Base-by-base conservation (phyloP, 2,888 invertebrate genomes). In the Cerceris rybyensis region DNA sequence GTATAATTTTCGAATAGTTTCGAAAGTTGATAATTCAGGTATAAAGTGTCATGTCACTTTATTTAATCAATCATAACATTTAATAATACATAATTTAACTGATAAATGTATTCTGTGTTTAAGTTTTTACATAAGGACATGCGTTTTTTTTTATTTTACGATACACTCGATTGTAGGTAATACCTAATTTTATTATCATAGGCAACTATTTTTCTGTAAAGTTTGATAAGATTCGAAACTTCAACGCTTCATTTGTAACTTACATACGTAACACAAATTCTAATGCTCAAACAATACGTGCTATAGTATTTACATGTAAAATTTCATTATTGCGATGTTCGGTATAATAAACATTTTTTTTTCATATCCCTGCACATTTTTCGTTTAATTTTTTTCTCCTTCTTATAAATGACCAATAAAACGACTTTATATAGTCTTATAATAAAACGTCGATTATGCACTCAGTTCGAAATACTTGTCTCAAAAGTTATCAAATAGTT, bases 61-160 rank as follows among this genome's bases (percentile, higher is more conserved):
- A 91, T 92, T 92, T 88, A 90, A 90, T 92, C 91, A 91, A 90
- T 92, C 88, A 87, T 92, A 92, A 92, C 92, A 92, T 92, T 91
- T 88, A 91, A 91, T 92, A 92, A 90, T 92, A 92, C 92, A 92
- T 89, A 90, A 91, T 91, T 92, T 89, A 91, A 92, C 90, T 86
- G 87, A 91, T 92, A 88, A 89, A 90, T 88, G 87, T 90, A 89
- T 90, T 85, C 85, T 88, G 87, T 89, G 82, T 87, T 82, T 86
- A 84, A 85, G 84, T 89, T 90, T 91, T 91, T 91, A 92, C 91
- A 91, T 88, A 86, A 90, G 89, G 89, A 90, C 88, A 89, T 91
- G 90, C 91, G 84, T 90, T 88, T 87, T 28, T 28, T 28, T 81
- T 88, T 90, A 90, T 86, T 88, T 90, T 89, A 88, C 88, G 90